These are phyloP conservation scores for Lasioglossum figueresi DNA, from an alignment of 2,888 invertebrate genomes.

Conservation along the genomic window DNA sequence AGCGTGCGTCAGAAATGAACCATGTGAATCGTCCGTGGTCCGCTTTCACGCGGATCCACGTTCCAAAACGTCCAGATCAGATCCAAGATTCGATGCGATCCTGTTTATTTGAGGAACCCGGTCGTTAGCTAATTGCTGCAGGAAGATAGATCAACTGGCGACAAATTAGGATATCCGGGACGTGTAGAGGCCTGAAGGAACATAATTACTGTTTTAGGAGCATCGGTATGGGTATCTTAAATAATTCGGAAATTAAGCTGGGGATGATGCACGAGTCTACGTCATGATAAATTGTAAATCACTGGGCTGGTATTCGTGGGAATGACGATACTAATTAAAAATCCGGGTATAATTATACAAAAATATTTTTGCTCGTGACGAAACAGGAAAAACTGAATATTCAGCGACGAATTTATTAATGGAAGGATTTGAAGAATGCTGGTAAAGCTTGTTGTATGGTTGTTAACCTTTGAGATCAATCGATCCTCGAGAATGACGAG, in stretches of 20 bases:
- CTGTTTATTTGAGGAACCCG: not conserved
- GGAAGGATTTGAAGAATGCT: not conserved
- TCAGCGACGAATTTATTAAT: not conserved
- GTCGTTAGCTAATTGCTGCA: not conserved
- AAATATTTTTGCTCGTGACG: not conserved
- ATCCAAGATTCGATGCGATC: not conserved
- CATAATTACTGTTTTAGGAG: not conserved
- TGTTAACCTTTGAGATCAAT: not conserved
- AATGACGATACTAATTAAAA: not conserved
- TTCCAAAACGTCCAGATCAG: not conserved
- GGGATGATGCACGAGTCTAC: no score
- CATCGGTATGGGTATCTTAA: not conserved
- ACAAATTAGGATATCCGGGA: not conserved
- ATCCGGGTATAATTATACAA: not conserved
- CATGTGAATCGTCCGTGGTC: conserved; percentile 3
- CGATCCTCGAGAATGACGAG: not conserved
- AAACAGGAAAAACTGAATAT: not conserved
- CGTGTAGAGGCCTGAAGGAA: not conserved
- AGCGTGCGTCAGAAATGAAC: not conserved
- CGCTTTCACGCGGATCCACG: conserved; percentile 9
- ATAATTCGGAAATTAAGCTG: not conserved
- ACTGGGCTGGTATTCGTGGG: not conserved
- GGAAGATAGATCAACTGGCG: not conserved
- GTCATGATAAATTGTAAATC: no score
- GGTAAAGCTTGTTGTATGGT: not conserved